Base-by-base conservation (phyloP, 2,888 invertebrate genomes). In the Hypselothyrea guttata region DNA sequence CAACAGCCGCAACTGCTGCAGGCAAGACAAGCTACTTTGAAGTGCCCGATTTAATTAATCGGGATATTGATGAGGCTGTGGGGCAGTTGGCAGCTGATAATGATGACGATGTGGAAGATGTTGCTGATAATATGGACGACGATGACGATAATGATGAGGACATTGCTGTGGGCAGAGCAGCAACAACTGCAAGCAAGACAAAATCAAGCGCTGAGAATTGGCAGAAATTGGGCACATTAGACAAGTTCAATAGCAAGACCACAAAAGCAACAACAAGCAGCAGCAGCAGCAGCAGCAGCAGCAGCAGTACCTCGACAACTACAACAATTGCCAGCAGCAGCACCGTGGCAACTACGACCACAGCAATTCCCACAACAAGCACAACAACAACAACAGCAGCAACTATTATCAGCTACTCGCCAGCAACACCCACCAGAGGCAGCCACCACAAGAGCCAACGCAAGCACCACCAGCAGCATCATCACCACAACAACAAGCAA, bases 41-140 rank as follows among this genome's bases (percentile, higher is more conserved):
- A 83, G 81, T 88, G 70, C 86, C 88, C 74, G 87, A 88, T 84
- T 86, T 87, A 79, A 87, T 86, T 75, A 85, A 84, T 76, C 62
- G 73, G 58, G 72, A 83, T 69, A 72, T 81, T 47, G 86, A 81
- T 51, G 79, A 69, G 44, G 64, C 49, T 9, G 48, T 62, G 28
- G 13, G 30, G 28, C 28, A 9, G 9, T 4, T 9, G 37, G 16
- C 13, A 15, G 63, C 55, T 34, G 44, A 7, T 27, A 52, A 35
- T 13, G 45, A 34, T 8, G 60, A n/a, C 4, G 66, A 11, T 1
- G 38, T 12, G 22, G 35, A 13, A 4, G 31, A 7, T 53, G 53
- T 13, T 12, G 30, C 37, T 7, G 34, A 12, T 31, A 22, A 35
- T 16, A 35, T 13, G 11, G 59, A 42, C 9, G 41, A 15, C 16